These are phyloP conservation scores for Cassiopea xamachana DNA, from an alignment of 30 jellyfish, hydroid and myxozoan genomes.

Conservation along the genomic window DNA sequence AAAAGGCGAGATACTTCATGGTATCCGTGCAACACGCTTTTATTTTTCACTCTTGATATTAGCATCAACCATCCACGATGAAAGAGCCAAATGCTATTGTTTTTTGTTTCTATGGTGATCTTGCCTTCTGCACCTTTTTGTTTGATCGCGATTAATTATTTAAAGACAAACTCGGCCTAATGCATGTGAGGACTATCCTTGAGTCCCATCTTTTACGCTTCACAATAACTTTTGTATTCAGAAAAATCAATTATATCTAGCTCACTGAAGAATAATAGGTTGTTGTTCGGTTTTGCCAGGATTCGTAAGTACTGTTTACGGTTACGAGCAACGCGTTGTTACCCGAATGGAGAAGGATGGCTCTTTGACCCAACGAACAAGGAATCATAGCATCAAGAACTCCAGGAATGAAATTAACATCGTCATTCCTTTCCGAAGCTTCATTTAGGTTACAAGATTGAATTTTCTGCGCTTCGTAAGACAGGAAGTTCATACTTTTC, in stretches of 20 bases:
- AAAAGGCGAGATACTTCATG: no score
- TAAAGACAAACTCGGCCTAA: slow-evolving; percentile 48
- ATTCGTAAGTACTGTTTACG: not conserved
- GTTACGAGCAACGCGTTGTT: not conserved
- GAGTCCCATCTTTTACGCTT: not conserved
- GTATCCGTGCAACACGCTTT: no score
- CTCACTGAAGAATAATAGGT: not conserved
- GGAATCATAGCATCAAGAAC: not conserved
- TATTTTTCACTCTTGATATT: no score
- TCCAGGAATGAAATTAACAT: not conserved
- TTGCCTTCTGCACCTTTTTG: slow-evolving; percentile 34
- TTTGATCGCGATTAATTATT: slow-evolving; percentile 41
- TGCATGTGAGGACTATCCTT: not conserved
- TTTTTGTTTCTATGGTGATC: slow-evolving; percentile 58
- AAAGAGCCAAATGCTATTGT: not conserved
- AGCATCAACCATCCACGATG: no score
- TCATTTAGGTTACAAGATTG: no score
- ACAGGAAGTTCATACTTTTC: no score
- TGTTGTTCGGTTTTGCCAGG: not conserved
- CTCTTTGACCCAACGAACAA: not conserved
- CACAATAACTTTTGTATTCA: slow-evolving; percentile 2
- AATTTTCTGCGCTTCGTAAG: no score
- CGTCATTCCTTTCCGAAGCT: no score
- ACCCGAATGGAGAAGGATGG: not conserved
- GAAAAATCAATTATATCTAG: not conserved